Evolutionary conservation across 2,888 invertebrate genomes (phyloP), one percentile per base, ranked within the genome.

Genomic region (Acrobeloides nanus): DNA sequence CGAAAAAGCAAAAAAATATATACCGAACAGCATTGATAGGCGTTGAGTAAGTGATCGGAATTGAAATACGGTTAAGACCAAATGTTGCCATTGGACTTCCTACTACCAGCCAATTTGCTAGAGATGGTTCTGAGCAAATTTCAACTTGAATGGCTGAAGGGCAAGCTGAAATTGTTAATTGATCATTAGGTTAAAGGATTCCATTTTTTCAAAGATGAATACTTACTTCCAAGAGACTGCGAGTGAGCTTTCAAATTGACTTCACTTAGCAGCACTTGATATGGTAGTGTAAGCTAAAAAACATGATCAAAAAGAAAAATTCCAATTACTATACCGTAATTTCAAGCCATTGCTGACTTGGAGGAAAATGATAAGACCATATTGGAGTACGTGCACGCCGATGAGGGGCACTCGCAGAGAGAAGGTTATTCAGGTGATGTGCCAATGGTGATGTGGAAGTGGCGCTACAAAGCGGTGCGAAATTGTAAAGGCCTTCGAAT

Each of bases 321-420:
- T 10, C 8, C 29, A 29, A 29, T 29, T 23, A 7, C 15, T 23
- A 17, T 23, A 35, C 35, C 46, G 37, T 3, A 34, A 92, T 80
- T 75, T 90, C 89, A 0, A 90, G 84, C 78, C 86, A 87, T 4
- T 74, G 71, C 31, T 84, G 84, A 76, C 89, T 88, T 25, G 87
- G 86, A 78, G 87, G 89, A 78, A 89, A 92, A 78, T 90, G 87
- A 77, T 90, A 89, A 25, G 86, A 85, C 90, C 90, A 92, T n/a
- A 89, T 85, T 4, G 50, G 27, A 23, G 35, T 38, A 1, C 61
- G 42, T 20, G 88, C 86, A 32, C 90, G 80, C 33, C 88, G 80
- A 69, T 86, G 85, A 3, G 87, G 84, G 0, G 86, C 84, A 1
- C 83, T 81, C 42, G 84, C 82, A 73, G 86, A 84, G 58, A 92